Evolutionary conservation across 2,888 invertebrate species (phyloP), one percentile per base, ranked within the genome.

Genomic region (Sisyra nigra): DNA sequence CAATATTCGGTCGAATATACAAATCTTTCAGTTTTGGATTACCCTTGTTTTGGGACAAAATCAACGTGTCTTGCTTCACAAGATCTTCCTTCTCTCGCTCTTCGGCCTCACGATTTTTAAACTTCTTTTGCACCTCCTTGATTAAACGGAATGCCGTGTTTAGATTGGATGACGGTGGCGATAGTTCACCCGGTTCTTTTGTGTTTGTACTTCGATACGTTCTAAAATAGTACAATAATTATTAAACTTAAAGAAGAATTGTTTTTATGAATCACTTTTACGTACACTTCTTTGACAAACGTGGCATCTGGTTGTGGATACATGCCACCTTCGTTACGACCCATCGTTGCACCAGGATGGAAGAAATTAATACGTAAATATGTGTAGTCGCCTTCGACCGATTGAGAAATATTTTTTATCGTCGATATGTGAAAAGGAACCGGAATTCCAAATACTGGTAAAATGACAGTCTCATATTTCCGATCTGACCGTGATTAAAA

Each of bases 341-440:
- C 94, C 76, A 98, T 86, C 0, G 96, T 88, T 9, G 91, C 86
- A 14, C 97, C 98, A 29, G 98, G 98, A 64, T 96, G 94, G 66
- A 93, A 96, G 64, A 98, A 98, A 65, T 98, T 98, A 55, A 98
- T 86, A 59, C 87, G 80, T 51, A 98, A 76, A 64, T 98, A 99
- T 0, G 97, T 97, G 66, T 94, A 97, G 63, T 97, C 97, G 4
- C 98, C 94, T 66, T 99, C 98, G 10, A 97, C 91, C 0, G 94
- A 93, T 63, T 94, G 92, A 1, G 94, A 94, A 55, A 97, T 94
- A 61, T 98, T 98, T 70, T 98, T 98, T 43, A 99, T 91, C 5
- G 93, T 97, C 3, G 96, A 93, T 59, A 99, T 98, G 61, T 99
- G 98, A 63, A 93, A 98, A 43, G 98, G 97, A 47, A 93, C 92